These are phyloP conservation scores for Lepetodrilus schrolli DNA, from an alignment of 2,888 invertebrate species.

Conservation along the genomic window DNA sequence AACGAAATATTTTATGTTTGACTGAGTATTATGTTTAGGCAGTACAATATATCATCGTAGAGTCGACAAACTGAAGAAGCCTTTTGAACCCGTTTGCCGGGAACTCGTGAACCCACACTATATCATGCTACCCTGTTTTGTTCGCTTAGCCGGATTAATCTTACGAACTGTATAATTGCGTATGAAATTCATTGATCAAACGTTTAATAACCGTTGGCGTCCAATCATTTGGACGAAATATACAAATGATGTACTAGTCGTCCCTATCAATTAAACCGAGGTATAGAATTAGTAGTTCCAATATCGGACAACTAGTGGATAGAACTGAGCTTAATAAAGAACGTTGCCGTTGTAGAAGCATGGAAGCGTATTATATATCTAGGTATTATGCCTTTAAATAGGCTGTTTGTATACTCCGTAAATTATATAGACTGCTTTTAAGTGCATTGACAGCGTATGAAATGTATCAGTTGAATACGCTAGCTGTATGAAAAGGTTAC, in stretches of 20 bases:
- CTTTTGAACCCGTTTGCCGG: slow-evolving; percentile 1
- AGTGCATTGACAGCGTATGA: background rate
- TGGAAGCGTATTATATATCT: background rate
- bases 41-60: slow-evolving; percentile 23
- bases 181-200: slow-evolving; percentile 26
- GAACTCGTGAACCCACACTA: background rate
- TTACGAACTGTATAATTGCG: slow-evolving; percentile 14
- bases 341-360: background rate
- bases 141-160: background rate
- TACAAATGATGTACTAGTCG: slow-evolving; percentile 12
- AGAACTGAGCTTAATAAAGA: background rate
- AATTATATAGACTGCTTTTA: background rate
- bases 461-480: background rate
- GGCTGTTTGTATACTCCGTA: background rate
- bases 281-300: background rate
- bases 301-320: background rate
- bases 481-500: too few species aligned
- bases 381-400: background rate
- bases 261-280: background rate
- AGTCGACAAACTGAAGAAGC: background rate
- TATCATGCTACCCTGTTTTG: background rate
- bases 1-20: slow-evolving; percentile 15
- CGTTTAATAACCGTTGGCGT: slow-evolving; percentile 1
- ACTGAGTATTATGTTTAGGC: slow-evolving; percentile 2
- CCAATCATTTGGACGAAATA: slow-evolving; percentile 21